Evolutionary conservation across 2,113 vertebrate genomes (phyloP), one percentile per base, ranked within the genome.

Genomic region (Ictalurus punctatus): DNA sequence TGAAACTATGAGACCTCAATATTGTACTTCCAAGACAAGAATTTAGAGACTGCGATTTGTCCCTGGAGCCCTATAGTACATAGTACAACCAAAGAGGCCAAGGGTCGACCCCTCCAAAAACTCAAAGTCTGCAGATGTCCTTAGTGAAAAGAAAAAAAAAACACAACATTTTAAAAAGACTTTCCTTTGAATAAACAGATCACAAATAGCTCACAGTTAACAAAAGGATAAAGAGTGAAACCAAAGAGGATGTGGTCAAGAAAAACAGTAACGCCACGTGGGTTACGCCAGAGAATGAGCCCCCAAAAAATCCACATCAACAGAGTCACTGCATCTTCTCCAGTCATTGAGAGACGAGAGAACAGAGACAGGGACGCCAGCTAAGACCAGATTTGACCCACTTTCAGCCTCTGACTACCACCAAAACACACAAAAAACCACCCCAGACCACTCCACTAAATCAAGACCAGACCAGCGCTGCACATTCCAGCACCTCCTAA

Each of bases 401-500:
- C 85, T 90, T 91, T 86, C 83, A 65, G 90, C 89, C 93, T 92
- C 92, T 44, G 67, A 73, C 86, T 84, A 80, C 73, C 89, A 71
- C 91, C 80, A 78, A 48, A 80, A 56, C 54, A 37, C 56, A 21
- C 48, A 48, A 48, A 48, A 67, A 67, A 61, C 2, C 2, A 14
- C 67, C 40, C 63, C 65, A 56, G 81, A 82, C 85, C 61, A 56
- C 84, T 84, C 84, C 88, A 92, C 89, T 89, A 95, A 95, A 96
- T 95, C 92, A 94, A 92, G 90, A 94, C 94, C 95, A 96, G 94
- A 94, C 93, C 93, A 92, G 90, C 52, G 82, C 92, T 91, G 92
- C 91, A 93, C 95, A 95, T 95, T 95, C 95, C 95, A 94, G 94
- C 93, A 95, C 94, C 92, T 95, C 94, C 92, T 95, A 95, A 96